These are phyloP conservation scores for Agrotis clavis DNA, from an alignment of 2,888 invertebrate genomes.

Conservation along the genomic window DNA sequence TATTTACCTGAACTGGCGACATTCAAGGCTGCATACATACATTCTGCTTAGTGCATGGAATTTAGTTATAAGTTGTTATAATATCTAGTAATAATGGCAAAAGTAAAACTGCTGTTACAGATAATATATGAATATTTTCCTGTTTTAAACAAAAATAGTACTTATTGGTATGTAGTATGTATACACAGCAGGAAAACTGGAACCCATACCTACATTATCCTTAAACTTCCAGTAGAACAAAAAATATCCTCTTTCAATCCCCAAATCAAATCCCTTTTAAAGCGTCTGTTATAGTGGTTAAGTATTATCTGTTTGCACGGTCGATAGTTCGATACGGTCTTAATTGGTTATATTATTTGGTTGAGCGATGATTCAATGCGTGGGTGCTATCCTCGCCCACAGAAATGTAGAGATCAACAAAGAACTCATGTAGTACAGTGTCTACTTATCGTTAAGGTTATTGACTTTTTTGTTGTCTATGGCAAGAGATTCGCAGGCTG, in stretches of 20 bases:
- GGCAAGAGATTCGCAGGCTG: background rate
- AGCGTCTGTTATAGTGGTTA: background rate
- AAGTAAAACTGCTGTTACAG: constrained; percentile 7
- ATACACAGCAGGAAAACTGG: constrained; percentile 44
- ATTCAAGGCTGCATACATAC: constrained; percentile 72
- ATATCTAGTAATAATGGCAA: constrained; percentile 14
- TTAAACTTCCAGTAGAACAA: background rate
- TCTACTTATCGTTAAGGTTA: constrained; percentile 33
- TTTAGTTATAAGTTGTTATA: constrained; percentile 2
- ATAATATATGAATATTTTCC: constrained; percentile 35
- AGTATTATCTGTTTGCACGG: background rate
- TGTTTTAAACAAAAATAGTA: constrained; percentile 38
- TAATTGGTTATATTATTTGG: constrained; percentile 32
- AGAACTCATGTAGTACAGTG: constrained; percentile 15
- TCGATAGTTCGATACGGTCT: constrained; percentile 16
- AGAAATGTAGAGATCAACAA: constrained; percentile 22
- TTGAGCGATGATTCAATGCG: constrained; percentile 60
- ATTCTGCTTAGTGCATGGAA: constrained; percentile 42
- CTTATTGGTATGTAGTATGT: background rate
- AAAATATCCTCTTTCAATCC: constrained; percentile 1
- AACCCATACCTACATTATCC: background rate
- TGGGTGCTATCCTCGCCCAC: constrained; percentile 64
- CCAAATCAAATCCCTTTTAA: background rate
- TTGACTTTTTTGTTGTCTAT: constrained; percentile 32
- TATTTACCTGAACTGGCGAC: constrained; percentile 71